Evolutionary conservation across 2,797 vertebrate genomes (phyloP), one percentile per base, ranked within the genome.

Genomic region (Myiotriccus ornatus): DNA sequence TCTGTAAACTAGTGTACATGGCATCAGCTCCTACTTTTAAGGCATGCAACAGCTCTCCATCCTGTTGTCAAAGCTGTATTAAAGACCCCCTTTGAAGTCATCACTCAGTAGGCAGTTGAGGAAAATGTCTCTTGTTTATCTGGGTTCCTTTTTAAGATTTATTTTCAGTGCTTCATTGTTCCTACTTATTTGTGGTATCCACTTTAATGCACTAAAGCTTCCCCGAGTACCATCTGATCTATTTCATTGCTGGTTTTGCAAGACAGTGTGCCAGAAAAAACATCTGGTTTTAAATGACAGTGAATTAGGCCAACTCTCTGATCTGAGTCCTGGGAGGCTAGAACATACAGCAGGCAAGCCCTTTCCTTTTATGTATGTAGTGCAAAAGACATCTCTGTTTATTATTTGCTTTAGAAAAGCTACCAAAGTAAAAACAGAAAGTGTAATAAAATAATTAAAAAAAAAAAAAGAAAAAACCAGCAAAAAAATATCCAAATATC

Each of bases 261-360:
- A 95, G 60, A 86, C 7, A 92, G 11, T 46, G 22, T 94, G 84
- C 75, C 73, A 96, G 93, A 89, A 96, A 94, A 87, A 93, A 85
- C 93, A 91, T 89, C 87, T 96, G 89, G 43, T 96, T 95, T 96
- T 94, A 94, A 95, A 84, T 92, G 87, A 90, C 78, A 94, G 52
- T 76, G 43, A 92, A 90, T 94, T 84, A 93, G 62, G 46, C 89
- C 89, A 92, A 7, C 35, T 90, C 92, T 94, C 80, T 93, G 78
- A 95, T 96, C 74, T 94, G 92, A 91, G 81, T 94, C 65, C 73
- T 62, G 41, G 18, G 39, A 95, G 87, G 30, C n/a, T 75, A 46
- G 17, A 63, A 57, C 63, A 59, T 68, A 88, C 12, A 93, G 28
- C 80, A 82, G 37, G 6, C 47, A 87, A 95, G 18, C 15, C 84